phyloP scores from a whole-genome alignment of 2,797 vertebrate genomes.

The Eptatretus atami region DNA sequence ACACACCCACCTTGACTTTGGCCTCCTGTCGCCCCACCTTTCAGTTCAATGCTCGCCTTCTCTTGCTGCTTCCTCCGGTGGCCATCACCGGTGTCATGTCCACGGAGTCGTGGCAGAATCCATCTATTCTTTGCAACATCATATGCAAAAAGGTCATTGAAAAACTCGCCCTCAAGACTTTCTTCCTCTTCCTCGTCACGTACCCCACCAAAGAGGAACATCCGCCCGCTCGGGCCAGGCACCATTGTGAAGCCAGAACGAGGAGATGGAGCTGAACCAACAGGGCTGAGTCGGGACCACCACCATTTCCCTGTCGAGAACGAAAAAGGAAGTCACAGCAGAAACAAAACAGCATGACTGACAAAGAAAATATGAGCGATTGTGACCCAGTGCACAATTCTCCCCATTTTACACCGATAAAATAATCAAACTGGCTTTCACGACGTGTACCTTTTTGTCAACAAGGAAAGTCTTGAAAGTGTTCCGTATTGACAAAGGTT shows the following conservation, averaged over 20 bases:
- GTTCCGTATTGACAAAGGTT: no score
- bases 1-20: neutral
- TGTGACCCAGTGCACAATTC: no score
- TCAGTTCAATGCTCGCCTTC: neutral
- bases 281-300: neutral
- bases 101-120: neutral
- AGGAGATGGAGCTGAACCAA: neutral
- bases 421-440: no score
- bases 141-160: constrained; percentile 8
- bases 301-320: neutral
- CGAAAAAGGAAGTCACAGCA: neutral
- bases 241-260: constrained; percentile 48
- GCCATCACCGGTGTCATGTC: neutral
- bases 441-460: no score
- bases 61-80: neutral
- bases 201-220: constrained; percentile 54
- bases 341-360: neutral
- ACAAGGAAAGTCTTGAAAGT: no score
- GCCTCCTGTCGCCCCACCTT: neutral
- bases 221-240: constrained; percentile 22
- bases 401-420: no score
- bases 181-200: constrained; percentile 80
- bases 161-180: constrained; percentile 54
- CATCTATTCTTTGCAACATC: neutral
- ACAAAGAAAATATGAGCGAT: neutral